Base-by-base conservation (phyloP, 1,140 invertebrate species). In the Bilobella aurantiaca region DNA sequence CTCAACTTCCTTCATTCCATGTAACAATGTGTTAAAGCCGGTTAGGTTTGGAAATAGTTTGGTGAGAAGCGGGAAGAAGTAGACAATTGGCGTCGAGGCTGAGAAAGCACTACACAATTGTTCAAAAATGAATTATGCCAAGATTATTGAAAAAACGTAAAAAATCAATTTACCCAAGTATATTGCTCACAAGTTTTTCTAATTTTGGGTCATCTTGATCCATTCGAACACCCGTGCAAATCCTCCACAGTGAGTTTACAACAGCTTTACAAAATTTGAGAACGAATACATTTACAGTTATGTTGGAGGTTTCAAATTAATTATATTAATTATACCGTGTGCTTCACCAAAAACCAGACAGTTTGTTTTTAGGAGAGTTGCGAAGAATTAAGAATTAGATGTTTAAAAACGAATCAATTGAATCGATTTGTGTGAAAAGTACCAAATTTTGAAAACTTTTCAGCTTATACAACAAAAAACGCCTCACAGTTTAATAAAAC, bases 161-260 rank as follows among this genome's bases (percentile, higher is more conserved):
- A 53, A 23, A 5, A 18, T 53, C 5, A 53, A 23, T 23, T 53
- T 53, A 53, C 49, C 14, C 8, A 12, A 53, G 3, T 23, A 58
- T 12, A 14, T 3, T 2, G 27, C 30, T 58, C 12, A 58, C 12
- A 27, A 58, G 3, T 5, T 37, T 37, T 31, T 25, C 1, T 3
- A 64, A 28, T n/a, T 37, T 64, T 5, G 63, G 63, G 23, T 64
- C 64, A 42, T 64, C 56, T 2, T 64, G 56, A 21, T 8, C 8
- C n/a, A 29, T 37, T 28, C 63, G 27, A n/a, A 31, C 5, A 3
- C 28, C 31, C 1, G 53, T 64, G 5, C 53, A n/a, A n/a, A 64
- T 58, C 12, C 8, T 37, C 63, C 63, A 64, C 31, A 64, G 28
- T 23, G 63, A 32, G 29, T 64, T 64, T 14, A 64, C 29, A 12